Evolutionary conservation across 2,113 vertebrate species (phyloP).

Genomic region (Lethenteron reissneri): DNA sequence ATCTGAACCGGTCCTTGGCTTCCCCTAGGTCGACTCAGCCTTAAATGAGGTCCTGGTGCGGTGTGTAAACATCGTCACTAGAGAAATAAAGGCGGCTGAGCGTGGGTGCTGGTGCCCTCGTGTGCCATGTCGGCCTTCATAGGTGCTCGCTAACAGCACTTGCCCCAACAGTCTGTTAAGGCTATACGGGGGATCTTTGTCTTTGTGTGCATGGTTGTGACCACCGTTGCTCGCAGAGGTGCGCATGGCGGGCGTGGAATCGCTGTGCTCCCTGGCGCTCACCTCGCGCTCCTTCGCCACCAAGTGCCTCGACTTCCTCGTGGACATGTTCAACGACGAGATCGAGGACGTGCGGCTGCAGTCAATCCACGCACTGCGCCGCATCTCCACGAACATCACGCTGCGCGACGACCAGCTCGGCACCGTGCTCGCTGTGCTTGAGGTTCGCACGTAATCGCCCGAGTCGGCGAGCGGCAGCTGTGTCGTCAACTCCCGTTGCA

Average conservation of each 20-base stretch:
- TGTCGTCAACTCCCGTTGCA: too few relatives aligned
- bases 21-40: too few relatives aligned
- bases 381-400: slow-evolving; percentile 76
- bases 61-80: too few relatives aligned
- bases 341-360: slow-evolving; percentile 87
- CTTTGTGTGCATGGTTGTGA: background rate
- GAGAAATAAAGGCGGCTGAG: too few relatives aligned
- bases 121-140: too few relatives aligned
- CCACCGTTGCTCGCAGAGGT: slow-evolving; percentile 34
- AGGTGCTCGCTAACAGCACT: too few relatives aligned
- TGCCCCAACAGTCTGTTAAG: too few relatives aligned
- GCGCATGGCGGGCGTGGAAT: slow-evolving; percentile 73
- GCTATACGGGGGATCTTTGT: background rate
- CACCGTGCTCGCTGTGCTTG: slow-evolving; percentile 71
- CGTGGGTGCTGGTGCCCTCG: too few relatives aligned
- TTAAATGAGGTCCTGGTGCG: too few relatives aligned
- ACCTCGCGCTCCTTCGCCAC: slow-evolving; percentile 67
- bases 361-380: slow-evolving; percentile 81
- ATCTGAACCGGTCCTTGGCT: too few relatives aligned
- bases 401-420: slow-evolving; percentile 89
- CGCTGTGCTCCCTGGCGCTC: slow-evolving; percentile 60
- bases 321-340: slow-evolving; percentile 98
- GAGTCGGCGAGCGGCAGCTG: too few relatives aligned
- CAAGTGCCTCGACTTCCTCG: slow-evolving; percentile 89
- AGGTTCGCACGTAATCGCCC: slow-evolving; percentile 26